phyloP scores from a whole-genome alignment of 1,140 invertebrate genomes.

The Coelopa frigida region DNA sequence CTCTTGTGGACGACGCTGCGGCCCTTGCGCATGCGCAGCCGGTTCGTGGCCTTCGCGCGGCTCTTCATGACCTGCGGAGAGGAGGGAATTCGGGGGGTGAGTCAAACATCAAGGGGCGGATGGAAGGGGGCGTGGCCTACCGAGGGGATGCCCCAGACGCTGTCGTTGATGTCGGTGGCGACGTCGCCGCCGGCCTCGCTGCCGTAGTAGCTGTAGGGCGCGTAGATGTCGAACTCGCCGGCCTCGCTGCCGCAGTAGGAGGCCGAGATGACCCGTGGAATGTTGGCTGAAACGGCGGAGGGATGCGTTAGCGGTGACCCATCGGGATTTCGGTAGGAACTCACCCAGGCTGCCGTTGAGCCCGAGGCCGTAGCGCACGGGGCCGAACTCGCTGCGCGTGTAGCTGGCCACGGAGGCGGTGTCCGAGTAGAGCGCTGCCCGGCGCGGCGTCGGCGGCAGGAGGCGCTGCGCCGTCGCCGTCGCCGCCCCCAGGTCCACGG shows the following conservation, averaged over 20 bases:
- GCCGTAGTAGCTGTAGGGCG: slow-evolving; percentile 69
- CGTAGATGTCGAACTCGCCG: slow-evolving; percentile 64
- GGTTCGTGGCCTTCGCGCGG: slow-evolving; percentile 48
- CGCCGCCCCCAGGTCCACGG: slow-evolving; percentile 25
- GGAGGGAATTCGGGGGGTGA: too few relatives aligned
- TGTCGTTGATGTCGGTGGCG: slow-evolving; percentile 40
- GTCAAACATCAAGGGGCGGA: not conserved
- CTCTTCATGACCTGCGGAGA: slow-evolving; percentile 30
- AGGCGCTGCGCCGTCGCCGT: slow-evolving; percentile 19
- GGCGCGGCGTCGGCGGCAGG: slow-evolving; percentile 18
- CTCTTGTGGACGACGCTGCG: slow-evolving; percentile 72
- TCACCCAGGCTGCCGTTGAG: slow-evolving; percentile 39
- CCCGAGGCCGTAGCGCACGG: slow-evolving; percentile 27
- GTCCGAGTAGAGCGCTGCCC: slow-evolving; percentile 33
- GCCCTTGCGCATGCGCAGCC: slow-evolving; percentile 65
- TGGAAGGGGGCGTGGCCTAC: slow-evolving; percentile 22
- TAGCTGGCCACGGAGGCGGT: slow-evolving; percentile 42
- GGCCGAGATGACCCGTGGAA: slow-evolving; percentile 57
- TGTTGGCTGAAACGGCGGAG: slow-evolving; percentile 33
- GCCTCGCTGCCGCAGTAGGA: slow-evolving; percentile 74
- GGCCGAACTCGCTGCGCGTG: slow-evolving; percentile 41
- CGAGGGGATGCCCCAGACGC: slow-evolving; percentile 41
- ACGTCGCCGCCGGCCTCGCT: slow-evolving; percentile 48
- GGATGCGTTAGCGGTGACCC: not conserved
- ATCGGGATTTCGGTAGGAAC: slow-evolving; percentile 7